Evolutionary conservation across 2,113 vertebrate genomes (phyloP).

Genomic region (Carassius gibelio): DNA sequence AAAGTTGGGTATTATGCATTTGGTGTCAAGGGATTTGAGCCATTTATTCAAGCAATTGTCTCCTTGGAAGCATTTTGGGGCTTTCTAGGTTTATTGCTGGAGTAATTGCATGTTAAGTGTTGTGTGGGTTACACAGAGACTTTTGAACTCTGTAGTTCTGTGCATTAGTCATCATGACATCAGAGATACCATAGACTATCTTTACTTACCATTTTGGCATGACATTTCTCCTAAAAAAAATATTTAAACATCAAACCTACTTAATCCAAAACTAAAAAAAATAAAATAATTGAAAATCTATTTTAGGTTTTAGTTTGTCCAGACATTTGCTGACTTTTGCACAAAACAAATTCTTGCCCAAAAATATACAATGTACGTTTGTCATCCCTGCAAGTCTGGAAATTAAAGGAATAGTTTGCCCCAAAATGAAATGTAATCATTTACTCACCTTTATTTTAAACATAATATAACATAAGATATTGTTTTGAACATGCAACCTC

Average conservation of each 20-base stretch:
- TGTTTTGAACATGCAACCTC: too few species aligned
- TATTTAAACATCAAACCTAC: neutral
- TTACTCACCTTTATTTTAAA: too few species aligned
- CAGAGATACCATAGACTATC: neutral
- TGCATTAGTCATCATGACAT: neutral
- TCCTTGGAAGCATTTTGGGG: conserved; percentile 7
- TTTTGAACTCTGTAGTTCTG: neutral
- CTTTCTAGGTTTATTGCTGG: conserved; percentile 1
- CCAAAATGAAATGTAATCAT: too few species aligned
- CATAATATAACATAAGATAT: too few species aligned
- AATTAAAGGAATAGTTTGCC: too few species aligned
- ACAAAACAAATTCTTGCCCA: too few species aligned
- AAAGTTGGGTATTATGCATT: conserved; percentile 13
- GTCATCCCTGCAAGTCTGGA: too few species aligned
- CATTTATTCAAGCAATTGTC: conserved; percentile 18
- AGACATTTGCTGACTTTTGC: too few species aligned
- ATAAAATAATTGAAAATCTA: too few species aligned
- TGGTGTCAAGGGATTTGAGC: conserved; percentile 32
- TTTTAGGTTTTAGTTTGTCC: too few species aligned
- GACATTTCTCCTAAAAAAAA: neutral
- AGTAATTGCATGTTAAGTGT: conserved; percentile 18
- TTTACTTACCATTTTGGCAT: neutral
- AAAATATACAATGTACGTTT: too few species aligned
- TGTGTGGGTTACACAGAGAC: conserved; percentile 7
- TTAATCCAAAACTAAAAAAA: too few species aligned